Percentiles rank a stretch among this genome's conserved stretches.
These are phyloP conservation scores for Pristionchus mayeri DNA, from an alignment of 2,888 invertebrate species.

Conservation along the genomic window DNA sequence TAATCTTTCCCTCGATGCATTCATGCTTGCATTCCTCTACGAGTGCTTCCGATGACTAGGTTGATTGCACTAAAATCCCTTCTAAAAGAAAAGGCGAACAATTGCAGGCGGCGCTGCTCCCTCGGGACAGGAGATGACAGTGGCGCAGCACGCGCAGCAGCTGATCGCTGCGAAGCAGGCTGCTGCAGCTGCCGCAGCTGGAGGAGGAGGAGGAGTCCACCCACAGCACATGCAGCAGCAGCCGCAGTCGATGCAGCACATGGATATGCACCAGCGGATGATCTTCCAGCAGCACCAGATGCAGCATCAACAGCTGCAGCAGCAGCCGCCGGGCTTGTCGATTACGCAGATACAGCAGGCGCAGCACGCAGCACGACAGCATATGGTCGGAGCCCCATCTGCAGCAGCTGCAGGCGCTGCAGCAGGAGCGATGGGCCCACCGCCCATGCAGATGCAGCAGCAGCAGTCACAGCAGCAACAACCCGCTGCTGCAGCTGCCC, in stretches of 20 bases:
- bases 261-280: slow-evolving; percentile 4
- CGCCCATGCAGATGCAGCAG: no score
- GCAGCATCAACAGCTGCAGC: slow-evolving; percentile 21
- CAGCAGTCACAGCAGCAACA: background rate
- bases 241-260: slow-evolving; percentile 4
- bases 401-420: background rate
- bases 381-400: background rate
- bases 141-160: background rate
- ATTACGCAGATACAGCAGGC: slow-evolving; percentile 5
- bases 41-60: no score
- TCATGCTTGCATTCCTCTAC: no score
- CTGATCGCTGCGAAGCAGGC: background rate
- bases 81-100: no score
- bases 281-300: background rate
- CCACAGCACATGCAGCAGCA: background rate
- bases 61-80: no score
- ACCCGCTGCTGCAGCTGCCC: background rate
- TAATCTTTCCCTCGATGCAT: no score
- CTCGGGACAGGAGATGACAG: background rate
- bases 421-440: background rate
- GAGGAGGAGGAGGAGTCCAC: background rate
- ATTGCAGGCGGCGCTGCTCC: background rate
- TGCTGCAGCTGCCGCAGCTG: background rate
- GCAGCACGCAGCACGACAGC: background rate
- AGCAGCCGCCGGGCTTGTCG: background rate